phyloP scores from a whole-genome alignment of 2,888 invertebrate species.

The Orthosia cruda region DNA sequence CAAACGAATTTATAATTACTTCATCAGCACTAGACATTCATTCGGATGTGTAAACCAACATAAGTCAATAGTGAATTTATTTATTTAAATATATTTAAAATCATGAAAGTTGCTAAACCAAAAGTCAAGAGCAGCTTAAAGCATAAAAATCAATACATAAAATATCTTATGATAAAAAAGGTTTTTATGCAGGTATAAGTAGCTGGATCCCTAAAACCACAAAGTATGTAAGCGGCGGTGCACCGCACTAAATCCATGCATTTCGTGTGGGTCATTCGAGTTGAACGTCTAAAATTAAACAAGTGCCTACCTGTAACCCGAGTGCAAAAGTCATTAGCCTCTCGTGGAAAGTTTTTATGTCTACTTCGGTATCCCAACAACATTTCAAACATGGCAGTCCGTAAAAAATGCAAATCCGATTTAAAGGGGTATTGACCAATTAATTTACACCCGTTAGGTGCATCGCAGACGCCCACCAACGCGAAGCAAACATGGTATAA shows the following conservation, averaged over 20 bases:
- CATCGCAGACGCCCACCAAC: slow-evolving; percentile 27
- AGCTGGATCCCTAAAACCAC: slow-evolving; percentile 17
- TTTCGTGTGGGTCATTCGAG: slow-evolving; percentile 44
- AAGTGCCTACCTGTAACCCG: slow-evolving; percentile 52
- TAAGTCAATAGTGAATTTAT: neutral
- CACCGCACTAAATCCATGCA: neutral
- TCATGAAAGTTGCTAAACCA: neutral
- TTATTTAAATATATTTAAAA: neutral
- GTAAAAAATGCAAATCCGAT: slow-evolving; percentile 57
- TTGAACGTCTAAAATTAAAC: slow-evolving; percentile 51
- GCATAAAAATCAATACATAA: neutral
- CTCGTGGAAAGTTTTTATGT: slow-evolving; percentile 70
- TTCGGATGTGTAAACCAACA: neutral
- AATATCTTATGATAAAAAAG: too few species aligned
- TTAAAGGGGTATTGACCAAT: slow-evolving; percentile 71
- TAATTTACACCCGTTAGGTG: slow-evolving; percentile 64
- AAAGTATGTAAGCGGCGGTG: too few species aligned
- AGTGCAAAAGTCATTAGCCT: slow-evolving; percentile 76
- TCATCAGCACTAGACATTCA: too few species aligned
- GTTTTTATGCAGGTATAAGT: neutral
- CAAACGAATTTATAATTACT: too few species aligned
- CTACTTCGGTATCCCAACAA: slow-evolving; percentile 52
- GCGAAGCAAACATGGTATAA: slow-evolving; percentile 7
- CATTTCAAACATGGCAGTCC: slow-evolving; percentile 56
- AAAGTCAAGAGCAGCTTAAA: neutral